Conservation (phyloP, 2,888 invertebrate genomes). For the Yponomeuta cagnagella region DNA sequence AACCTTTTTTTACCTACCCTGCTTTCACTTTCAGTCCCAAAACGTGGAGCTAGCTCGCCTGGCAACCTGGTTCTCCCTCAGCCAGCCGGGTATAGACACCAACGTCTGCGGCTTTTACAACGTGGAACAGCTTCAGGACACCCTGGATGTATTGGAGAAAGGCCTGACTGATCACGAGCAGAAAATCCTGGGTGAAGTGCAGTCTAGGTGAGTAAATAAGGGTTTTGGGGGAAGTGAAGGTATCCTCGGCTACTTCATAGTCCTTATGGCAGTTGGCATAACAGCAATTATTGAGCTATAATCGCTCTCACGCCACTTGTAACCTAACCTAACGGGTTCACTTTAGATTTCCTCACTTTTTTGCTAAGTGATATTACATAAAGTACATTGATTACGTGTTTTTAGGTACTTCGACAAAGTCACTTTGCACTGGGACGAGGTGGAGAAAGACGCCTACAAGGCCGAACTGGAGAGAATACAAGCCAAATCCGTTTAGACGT, state of each 20-base stretch:
- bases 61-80: conserved; percentile 80
- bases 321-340: too few relatives aligned
- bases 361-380: too few relatives aligned
- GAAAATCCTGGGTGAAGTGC: conserved; percentile 76
- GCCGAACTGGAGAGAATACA: conserved; percentile 14
- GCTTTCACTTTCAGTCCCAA: conserved; percentile 50
- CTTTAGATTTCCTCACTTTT: too few relatives aligned
- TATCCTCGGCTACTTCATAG: neutral
- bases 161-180: conserved; percentile 81
- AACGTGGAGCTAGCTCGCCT: conserved; percentile 82
- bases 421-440: conserved; percentile 53
- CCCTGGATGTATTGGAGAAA: conserved; percentile 77
- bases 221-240: neutral
- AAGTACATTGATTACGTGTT: neutral
- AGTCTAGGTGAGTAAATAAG: conserved; percentile 66
- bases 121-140: conserved; percentile 75
- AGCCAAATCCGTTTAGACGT: neutral
- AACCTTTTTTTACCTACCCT: too few relatives aligned
- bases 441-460: conserved; percentile 42
- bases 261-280: too few relatives aligned
- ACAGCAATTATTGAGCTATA: too few relatives aligned
- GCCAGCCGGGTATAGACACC: conserved; percentile 79
- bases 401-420: conserved; percentile 48
- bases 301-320: too few relatives aligned
- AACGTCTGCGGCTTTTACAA: conserved; percentile 87